phyloP scores from a whole-genome alignment of 2,888 invertebrate genomes.

The Chouioia cunea region DNA sequence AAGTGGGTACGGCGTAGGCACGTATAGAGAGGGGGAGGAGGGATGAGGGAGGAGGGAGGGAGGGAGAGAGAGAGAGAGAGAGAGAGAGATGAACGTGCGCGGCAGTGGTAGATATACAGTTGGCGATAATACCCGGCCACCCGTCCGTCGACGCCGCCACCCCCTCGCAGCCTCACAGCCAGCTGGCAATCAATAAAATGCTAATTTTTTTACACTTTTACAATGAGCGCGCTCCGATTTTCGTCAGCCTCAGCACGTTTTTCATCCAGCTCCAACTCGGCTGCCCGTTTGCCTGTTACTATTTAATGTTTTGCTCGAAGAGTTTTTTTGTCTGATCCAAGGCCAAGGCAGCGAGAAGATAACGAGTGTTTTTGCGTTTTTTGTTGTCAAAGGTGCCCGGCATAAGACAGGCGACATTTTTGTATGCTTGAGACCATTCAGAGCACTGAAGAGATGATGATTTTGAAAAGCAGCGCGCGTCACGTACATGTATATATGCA shows the following conservation, averaged over 20 bases:
- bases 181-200: conserved; percentile 67
- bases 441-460: background rate
- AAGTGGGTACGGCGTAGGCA: no score
- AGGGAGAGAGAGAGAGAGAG: conserved; percentile 45
- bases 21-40: conserved; percentile 32
- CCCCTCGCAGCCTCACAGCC: conserved; percentile 3
- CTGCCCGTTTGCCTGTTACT: background rate
- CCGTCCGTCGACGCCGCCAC: conserved; percentile 1
- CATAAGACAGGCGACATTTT: no score
- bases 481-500: no score
- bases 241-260: background rate
- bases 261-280: background rate
- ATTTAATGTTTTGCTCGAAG: background rate
- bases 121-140: background rate
- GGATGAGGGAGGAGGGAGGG: conserved; percentile 36
- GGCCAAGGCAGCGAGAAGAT: conserved; percentile 25
- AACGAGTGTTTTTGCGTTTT: no score
- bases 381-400: no score
- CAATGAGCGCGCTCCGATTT: conserved; percentile 48
- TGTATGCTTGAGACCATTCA: no score
- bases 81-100: conserved; percentile 1
- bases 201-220: conserved; percentile 67
- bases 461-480: conserved; percentile 9
- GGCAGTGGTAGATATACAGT: background rate
- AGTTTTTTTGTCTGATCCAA: conserved; percentile 8